Base-by-base conservation (phyloP, 1,140 invertebrate species). In the Drosophila teissieri region DNA sequence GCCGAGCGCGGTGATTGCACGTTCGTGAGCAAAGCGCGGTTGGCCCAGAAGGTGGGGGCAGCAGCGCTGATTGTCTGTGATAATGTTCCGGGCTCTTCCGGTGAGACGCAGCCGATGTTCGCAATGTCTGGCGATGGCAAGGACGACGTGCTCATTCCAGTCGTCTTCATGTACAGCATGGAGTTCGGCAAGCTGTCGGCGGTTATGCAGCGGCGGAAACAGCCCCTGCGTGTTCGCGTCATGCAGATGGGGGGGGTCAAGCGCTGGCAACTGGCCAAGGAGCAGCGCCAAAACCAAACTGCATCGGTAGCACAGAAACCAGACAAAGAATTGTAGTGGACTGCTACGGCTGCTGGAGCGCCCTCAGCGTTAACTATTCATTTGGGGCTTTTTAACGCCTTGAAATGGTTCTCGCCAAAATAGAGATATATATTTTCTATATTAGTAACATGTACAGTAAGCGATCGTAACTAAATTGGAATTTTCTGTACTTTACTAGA, bases 101-200 rank as follows among this genome's bases (percentile, higher is more conserved):
- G 95, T 15, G 93, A 95, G 19, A 95, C 93, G 19, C 95, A 96
- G 2, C 95, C 96, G 0, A 95, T 98, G 93, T 99, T 99, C 93
- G 97, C 97, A 2, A 99, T 99, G 98, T 98, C 97, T 10, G 98
- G 97, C 2, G 98, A 98, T 93, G 97, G 97, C 1, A 95, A 94
- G 8, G 95, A 97, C 84, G 97, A 99, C 91, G 95, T 99, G 1
- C 94, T 93, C 51, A 99, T 99, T 89, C 98, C 98, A 0, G 94
- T 98, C 14, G 96, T 98, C 0, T 99, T 99, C 92, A 93, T 99
- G 10, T 99, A 98, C 91, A 94, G 94, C n/a, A 92, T 94, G 58
- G 98, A 99, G 10, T 91, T 79, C 36, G 68, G 24, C 17, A 91
- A 91, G 49, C 68, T 92, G 0, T 57, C 72, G 0, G 53, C 53